Conservation (phyloP, 2,888 invertebrate genomes). For the Lydus trimaculatus region DNA sequence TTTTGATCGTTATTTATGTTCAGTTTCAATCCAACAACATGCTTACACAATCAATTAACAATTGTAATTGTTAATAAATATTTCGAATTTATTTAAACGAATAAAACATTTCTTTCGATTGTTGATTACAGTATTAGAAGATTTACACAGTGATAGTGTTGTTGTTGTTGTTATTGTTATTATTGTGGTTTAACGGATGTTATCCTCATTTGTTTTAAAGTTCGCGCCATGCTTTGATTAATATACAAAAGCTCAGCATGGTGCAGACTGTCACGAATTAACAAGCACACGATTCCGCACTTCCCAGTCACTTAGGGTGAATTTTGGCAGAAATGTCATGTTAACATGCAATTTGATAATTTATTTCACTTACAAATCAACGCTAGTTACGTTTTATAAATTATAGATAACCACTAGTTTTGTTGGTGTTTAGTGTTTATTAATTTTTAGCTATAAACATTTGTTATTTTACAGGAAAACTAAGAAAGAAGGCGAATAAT, state of each 20-base stretch:
- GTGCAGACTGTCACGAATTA: slow-evolving; percentile 54
- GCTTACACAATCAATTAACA: slow-evolving; percentile 28
- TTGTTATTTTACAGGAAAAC: slow-evolving; percentile 41
- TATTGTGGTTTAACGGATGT: slow-evolving; percentile 5
- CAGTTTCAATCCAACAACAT: slow-evolving; percentile 20
- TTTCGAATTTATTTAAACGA: too few species aligned
- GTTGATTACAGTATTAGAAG: not conserved
- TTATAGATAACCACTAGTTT: slow-evolving; percentile 28
- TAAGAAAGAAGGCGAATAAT: slow-evolving; percentile 46
- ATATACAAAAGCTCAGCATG: slow-evolving; percentile 51
- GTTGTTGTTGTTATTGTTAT: not conserved
- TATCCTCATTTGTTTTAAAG: slow-evolving; percentile 27
- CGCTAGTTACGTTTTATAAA: slow-evolving; percentile 39
- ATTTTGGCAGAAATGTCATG: slow-evolving; percentile 50
- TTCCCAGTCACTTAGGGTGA: slow-evolving; percentile 52
- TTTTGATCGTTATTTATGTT: slow-evolving; percentile 31
- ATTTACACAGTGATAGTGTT: not conserved
- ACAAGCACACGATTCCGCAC: slow-evolving; percentile 50
- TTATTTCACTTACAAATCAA: slow-evolving; percentile 53
- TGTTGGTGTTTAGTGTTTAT: slow-evolving; percentile 24
- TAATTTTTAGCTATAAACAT: slow-evolving; percentile 18
- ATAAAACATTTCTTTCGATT: not conserved
- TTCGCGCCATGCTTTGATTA: slow-evolving; percentile 44
- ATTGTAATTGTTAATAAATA: slow-evolving; percentile 27
- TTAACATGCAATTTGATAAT: slow-evolving; percentile 52